phyloP scores from a whole-genome alignment of 2,888 invertebrate species.

The Chymomyza procnemis region DNA sequence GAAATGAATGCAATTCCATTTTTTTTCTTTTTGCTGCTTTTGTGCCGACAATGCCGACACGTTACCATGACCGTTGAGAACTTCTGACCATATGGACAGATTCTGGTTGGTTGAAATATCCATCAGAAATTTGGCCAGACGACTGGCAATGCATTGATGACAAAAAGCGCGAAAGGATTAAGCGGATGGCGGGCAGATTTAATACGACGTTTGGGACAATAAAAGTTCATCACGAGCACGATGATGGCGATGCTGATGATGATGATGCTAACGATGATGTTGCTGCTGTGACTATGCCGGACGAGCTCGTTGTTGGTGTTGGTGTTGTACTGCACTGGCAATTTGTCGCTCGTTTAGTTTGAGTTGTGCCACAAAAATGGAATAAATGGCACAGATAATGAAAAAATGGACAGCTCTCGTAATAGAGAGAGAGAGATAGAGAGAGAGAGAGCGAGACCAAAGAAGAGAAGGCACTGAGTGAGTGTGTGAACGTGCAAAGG shows the following conservation, averaged over 20 bases:
- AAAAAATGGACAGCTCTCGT: conserved; percentile 54
- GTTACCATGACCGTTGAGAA: conserved; percentile 43
- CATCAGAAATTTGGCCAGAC: conserved; percentile 54
- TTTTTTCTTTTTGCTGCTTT: neutral
- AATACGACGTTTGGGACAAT: conserved; percentile 48
- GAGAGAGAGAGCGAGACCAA: no score
- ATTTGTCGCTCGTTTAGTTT: conserved; percentile 73
- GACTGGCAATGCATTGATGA: conserved; percentile 48
- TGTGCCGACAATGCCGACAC: conserved; percentile 21
- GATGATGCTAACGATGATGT: neutral
- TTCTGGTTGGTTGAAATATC: conserved; percentile 46
- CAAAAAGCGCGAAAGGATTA: conserved; percentile 71
- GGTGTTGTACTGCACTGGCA: conserved; percentile 40
- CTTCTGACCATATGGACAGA: conserved; percentile 58
- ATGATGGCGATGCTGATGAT: conserved; percentile 1
- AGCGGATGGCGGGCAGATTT: conserved; percentile 30
- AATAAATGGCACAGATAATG: conserved; percentile 69
- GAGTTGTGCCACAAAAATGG: conserved; percentile 70
- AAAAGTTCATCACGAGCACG: conserved; percentile 62
- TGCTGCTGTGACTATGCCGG: neutral
- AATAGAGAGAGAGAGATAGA: conserved; percentile 2
- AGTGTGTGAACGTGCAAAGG: neutral
- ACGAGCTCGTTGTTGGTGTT: neutral
- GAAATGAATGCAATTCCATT: conserved; percentile 38
- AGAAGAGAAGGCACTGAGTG: no score